Conservation (phyloP, 2,113 vertebrate genomes). For the Emydocephalus ijimae region DNA sequence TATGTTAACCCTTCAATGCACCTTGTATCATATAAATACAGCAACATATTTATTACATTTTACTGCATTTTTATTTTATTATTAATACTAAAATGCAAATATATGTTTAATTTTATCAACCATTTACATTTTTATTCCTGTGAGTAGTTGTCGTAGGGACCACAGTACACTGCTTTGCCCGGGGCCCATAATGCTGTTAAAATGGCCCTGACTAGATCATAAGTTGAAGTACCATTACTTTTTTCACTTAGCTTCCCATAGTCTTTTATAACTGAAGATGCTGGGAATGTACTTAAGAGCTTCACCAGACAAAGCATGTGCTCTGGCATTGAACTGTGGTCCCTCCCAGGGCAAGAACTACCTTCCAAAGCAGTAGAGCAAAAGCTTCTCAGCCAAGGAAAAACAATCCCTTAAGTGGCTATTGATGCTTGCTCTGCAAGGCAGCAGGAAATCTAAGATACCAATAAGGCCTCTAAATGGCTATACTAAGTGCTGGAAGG, state of each 20-base stretch:
- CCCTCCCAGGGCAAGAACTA: not conserved
- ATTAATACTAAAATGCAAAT: no score
- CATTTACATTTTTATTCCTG: no score
- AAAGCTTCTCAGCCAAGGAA: not conserved
- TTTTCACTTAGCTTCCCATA: not conserved
- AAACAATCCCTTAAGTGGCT: slow-evolving; percentile 13
- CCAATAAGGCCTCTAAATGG: not conserved
- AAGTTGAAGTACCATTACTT: not conserved
- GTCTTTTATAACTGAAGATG: not conserved
- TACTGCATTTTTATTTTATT: no score
- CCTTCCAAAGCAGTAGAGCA: not conserved
- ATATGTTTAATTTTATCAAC: no score
- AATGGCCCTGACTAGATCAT: not conserved
- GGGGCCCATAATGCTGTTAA: no score
- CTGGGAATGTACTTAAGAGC: not conserved
- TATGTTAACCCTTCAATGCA: no score
- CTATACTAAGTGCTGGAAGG: not conserved
- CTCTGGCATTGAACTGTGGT: not conserved
- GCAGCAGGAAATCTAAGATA: not conserved
- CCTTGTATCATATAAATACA: no score
- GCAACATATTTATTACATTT: no score
- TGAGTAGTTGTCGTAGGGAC: no score
- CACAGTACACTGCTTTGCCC: no score
- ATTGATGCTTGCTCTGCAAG: not conserved
- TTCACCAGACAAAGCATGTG: not conserved